Evolutionary conservation across 1,140 invertebrate genomes (phyloP).

Genomic region (Geopemphigus sp.): DNA sequence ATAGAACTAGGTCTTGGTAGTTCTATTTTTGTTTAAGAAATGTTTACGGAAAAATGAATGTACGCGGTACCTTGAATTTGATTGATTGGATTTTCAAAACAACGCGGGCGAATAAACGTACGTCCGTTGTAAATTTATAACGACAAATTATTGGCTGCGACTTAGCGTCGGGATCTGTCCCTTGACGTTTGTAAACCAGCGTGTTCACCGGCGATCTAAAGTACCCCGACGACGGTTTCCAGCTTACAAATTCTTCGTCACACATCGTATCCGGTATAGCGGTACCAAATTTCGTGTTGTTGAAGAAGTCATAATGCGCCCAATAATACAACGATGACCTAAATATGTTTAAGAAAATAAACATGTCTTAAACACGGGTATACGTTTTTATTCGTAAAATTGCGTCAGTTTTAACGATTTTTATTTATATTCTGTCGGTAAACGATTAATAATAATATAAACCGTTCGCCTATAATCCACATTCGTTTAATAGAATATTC

Average conservation of each 20-base stretch:
- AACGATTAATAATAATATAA: neutral
- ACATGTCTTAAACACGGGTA: neutral
- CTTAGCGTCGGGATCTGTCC: constrained; percentile 60
- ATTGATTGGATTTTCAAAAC: constrained; percentile 70
- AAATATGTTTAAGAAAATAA: constrained; percentile 51
- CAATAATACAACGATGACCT: constrained; percentile 82
- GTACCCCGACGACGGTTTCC: constrained; percentile 68
- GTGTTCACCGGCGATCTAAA: constrained; percentile 80
- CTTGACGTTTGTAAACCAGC: constrained; percentile 70
- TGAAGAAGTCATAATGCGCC: constrained; percentile 91
- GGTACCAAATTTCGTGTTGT: constrained; percentile 79
- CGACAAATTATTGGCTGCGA: constrained; percentile 65
- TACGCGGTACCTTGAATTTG: constrained; percentile 70
- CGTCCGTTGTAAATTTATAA: constrained; percentile 79
- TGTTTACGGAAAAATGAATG: no score
- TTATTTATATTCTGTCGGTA: no score
- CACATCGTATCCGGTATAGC: constrained; percentile 75
- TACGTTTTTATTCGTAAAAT: no score
- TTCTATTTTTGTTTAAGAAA: no score
- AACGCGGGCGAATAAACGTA: constrained; percentile 73
- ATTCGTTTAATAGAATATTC: no score
- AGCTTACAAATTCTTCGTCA: constrained; percentile 80
- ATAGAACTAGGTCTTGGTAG: no score
- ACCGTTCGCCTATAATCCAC: no score
- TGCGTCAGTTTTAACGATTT: neutral